Evolutionary conservation across 2,797 vertebrate species (phyloP).

Genomic region (Trachurus trachurus): DNA sequence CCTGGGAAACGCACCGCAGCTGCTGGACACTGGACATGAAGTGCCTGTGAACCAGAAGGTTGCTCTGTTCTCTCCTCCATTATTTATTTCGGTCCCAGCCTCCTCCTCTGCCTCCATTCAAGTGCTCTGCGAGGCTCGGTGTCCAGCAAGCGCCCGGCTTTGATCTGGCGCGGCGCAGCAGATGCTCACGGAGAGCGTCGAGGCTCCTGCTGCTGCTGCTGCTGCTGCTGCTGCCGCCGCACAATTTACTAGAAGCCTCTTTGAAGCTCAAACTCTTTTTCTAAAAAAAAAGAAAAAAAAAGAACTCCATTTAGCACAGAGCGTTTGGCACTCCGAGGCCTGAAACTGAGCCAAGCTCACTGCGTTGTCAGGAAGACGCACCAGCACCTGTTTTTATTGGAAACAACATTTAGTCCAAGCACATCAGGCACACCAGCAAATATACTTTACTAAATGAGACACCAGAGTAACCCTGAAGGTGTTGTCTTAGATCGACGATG

Average conservation of each 20-base stretch:
- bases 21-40: conserved; percentile 24
- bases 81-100: conserved; percentile 43
- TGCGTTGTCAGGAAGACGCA: neutral
- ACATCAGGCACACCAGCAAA: neutral
- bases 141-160: conserved; percentile 35
- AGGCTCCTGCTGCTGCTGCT: conserved; percentile 2
- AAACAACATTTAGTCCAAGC: neutral
- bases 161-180: conserved; percentile 35
- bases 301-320: conserved; percentile 3
- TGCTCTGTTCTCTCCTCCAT: conserved; percentile 44
- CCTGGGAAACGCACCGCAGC: conserved; percentile 5
- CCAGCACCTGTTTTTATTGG: neutral
- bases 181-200: conserved; percentile 35
- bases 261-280: conserved; percentile 32
- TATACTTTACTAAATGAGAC: neutral
- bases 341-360: neutral
- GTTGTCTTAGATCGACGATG: neutral
- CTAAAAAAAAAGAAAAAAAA: neutral
- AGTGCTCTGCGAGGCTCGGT: conserved; percentile 7
- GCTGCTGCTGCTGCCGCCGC: neutral
- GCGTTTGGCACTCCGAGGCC: neutral
- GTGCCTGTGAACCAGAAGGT: conserved; percentile 28
- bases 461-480: too few relatives aligned
- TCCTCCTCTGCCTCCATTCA: conserved; percentile 24
- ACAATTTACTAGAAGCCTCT: neutral